Percentiles rank a stretch among this genome's conserved stretches.
These are phyloP conservation scores for Listronotus oregonensis DNA, from an alignment of 1,140 invertebrate genomes.

Conservation along the genomic window DNA sequence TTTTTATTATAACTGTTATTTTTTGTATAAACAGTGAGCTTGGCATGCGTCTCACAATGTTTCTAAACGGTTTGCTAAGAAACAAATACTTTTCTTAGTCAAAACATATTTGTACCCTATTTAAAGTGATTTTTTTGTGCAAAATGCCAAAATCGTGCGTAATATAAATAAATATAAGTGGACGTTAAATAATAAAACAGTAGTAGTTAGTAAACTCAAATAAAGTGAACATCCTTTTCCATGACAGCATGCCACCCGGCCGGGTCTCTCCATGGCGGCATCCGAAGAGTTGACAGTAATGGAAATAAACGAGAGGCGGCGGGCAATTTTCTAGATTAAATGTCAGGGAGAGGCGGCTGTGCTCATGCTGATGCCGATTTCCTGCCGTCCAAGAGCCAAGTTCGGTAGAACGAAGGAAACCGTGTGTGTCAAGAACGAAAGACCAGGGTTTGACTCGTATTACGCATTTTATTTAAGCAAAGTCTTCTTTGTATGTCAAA, in stretches of 20 bases:
- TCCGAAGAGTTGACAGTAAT: constrained; percentile 62
- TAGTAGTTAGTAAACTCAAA: constrained; percentile 29
- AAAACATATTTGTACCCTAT: too few species aligned
- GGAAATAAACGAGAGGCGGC: constrained; percentile 60
- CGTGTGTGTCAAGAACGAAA: background rate
- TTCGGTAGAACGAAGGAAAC: background rate
- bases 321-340: constrained; percentile 61
- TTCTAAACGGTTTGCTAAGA: too few species aligned
- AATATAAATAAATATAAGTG: background rate
- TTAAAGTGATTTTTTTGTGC: too few species aligned
- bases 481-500: too few species aligned
- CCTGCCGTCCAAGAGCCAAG: constrained; percentile 8
- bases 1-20: too few species aligned
- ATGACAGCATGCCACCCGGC: constrained; percentile 38
- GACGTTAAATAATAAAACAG: constrained; percentile 33
- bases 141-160: too few species aligned
- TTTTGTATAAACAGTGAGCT: too few species aligned
- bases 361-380: constrained; percentile 21
- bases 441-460: background rate
- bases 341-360: constrained; percentile 54
- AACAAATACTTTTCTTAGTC: too few species aligned
- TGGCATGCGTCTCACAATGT: too few species aligned
- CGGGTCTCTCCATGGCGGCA: constrained; percentile 37
- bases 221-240: constrained; percentile 35
- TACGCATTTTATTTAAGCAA: too few species aligned